Evolutionary conservation across 2,888 invertebrate genomes (phyloP), one percentile per base, ranked within the genome.

Genomic region (Imbricaverruca yamaguchii): DNA sequence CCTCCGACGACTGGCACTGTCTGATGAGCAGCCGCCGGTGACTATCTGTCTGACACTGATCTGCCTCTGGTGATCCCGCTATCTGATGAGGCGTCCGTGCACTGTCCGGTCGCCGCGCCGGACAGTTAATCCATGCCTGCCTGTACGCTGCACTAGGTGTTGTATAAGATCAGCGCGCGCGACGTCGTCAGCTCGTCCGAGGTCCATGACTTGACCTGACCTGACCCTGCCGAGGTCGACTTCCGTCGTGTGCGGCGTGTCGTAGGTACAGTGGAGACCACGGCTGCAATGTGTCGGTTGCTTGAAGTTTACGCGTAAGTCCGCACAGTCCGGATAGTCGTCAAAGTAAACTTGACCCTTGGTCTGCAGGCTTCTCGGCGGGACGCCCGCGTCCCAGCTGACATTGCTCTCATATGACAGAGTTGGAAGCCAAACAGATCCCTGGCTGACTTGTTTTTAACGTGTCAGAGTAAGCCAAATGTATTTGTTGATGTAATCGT

Each of bases 61-160:
- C 39, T 39, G 39, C 39, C 39, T 39, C 39, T 39, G 39, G 39
- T 4, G 39, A 39, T 39, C 39, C 39, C 39, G 39, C 39, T 4
- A 4, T 39, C 39, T 39, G 39, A 39, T 39, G 39, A 39, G 39
- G 39, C 39, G 67, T 6, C 53, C 53, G 74, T 74, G 21, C 55
- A 74, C 74, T 74, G 74, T 74, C 74, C 53, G 21, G 74, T 21
- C 74, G 4, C 15, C 10, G 53, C 55, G 74, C 12, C 74, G 55
- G 74, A 74, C 74, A 74, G 74, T 74, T 74, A 74, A 74, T 74
- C 74, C 74, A 74, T 74, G 74, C 74, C 74, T 55, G 55, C 74
- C 74, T 74, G 74, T 74, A 74, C 74, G 74, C 74, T 74, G 74
- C 74, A 74, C 53, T 74, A 74, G 74, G 74, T 74, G 55, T 74